Evolutionary conservation across 2,113 vertebrate species (phyloP).

Genomic region (Crocuta crocuta): DNA sequence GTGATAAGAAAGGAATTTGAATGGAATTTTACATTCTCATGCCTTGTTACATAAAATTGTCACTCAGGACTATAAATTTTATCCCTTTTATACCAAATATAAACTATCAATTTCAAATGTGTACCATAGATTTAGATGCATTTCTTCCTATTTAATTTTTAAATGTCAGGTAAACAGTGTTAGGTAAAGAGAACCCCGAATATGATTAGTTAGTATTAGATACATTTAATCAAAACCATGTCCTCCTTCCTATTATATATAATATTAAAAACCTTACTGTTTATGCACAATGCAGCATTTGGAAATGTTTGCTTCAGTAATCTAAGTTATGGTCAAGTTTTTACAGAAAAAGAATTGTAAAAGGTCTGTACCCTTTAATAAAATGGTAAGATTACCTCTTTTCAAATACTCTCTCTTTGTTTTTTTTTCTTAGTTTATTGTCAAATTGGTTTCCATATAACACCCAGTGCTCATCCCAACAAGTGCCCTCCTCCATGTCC

Average conservation of each 20-base stretch:
- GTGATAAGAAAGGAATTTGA: constrained; percentile 81
- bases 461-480: too few relatives aligned
- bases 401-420: background rate
- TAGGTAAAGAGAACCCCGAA: constrained; percentile 56
- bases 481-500: too few relatives aligned
- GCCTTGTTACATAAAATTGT: constrained; percentile 82
- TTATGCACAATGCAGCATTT: background rate
- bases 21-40: constrained; percentile 83
- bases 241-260: constrained; percentile 36
- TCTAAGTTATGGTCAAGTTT: constrained; percentile 49
- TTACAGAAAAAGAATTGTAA: constrained; percentile 53
- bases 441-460: too few relatives aligned
- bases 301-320: constrained; percentile 54
- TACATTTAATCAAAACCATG: constrained; percentile 61
- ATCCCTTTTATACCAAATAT: constrained; percentile 77
- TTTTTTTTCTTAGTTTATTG: too few relatives aligned
- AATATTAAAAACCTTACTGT: constrained; percentile 67
- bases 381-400: constrained; percentile 24
- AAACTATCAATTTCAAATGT: constrained; percentile 74
- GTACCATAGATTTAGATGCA: constrained; percentile 64
- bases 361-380: constrained; percentile 58
- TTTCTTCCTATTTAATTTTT: constrained; percentile 70
- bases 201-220: constrained; percentile 55
- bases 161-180: constrained; percentile 71
- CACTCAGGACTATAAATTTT: constrained; percentile 77